phyloP scores from a whole-genome alignment of 2,888 invertebrate species.

The Sesamia inferens region DNA sequence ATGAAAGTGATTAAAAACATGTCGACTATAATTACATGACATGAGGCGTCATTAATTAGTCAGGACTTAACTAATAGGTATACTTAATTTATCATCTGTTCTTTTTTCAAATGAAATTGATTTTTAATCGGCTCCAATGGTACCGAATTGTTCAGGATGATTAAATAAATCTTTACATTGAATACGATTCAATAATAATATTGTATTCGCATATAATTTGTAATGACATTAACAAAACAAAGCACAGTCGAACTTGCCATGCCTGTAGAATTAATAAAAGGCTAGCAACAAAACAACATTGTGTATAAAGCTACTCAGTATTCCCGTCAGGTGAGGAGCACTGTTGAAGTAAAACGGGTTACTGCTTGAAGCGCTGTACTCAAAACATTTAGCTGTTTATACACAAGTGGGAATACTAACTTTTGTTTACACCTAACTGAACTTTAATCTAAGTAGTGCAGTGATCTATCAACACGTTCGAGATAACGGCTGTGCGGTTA shows the following conservation, averaged over 20 bases:
- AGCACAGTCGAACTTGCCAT: conserved; percentile 11
- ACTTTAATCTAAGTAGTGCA: conserved; percentile 31
- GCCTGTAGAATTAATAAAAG: conserved; percentile 39
- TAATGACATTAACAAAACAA: conserved; percentile 34
- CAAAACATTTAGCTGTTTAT: conserved; percentile 46
- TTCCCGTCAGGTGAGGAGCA: conserved; percentile 39
- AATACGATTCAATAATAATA: neutral
- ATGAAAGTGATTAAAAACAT: no score
- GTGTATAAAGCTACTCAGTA: conserved; percentile 31
- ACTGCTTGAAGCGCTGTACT: conserved; percentile 38
- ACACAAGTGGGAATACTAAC: conserved; percentile 37
- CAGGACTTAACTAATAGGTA: no score
- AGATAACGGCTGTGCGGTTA: neutral
- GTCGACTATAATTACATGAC: no score
- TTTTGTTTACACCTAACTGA: conserved; percentile 39
- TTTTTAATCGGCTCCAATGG: no score
- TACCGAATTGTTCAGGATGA: neutral
- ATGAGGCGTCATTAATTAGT: no score
- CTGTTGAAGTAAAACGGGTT: conserved; percentile 52
- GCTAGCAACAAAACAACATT: conserved; percentile 31
- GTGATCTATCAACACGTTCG: conserved; percentile 20
- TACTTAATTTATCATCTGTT: no score
- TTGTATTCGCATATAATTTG: conserved; percentile 14
- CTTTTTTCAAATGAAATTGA: no score
- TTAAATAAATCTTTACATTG: neutral